Conservation (phyloP, 2,797 vertebrate species). For the Tapera naevia region DNA sequence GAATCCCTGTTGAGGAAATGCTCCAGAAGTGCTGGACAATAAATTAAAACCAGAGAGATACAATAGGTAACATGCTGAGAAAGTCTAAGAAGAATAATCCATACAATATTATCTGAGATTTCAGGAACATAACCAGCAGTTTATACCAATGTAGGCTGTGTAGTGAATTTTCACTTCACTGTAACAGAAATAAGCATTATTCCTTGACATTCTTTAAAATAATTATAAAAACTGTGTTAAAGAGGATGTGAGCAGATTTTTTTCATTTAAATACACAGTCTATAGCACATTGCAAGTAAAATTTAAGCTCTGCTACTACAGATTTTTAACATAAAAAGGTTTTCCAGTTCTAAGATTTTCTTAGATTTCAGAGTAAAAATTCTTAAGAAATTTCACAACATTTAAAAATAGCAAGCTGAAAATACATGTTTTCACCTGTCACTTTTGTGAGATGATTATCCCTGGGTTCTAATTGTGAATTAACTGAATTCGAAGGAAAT, state of each 20-base stretch:
- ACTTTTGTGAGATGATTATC: neutral
- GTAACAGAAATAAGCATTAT: neutral
- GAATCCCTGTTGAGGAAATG: conserved; percentile 39
- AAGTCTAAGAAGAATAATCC: conserved; percentile 42
- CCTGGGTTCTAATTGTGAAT: neutral
- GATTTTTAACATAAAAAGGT: neutral
- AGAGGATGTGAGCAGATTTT: neutral
- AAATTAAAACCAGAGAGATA: conserved; percentile 60
- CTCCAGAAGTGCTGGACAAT: conserved; percentile 12
- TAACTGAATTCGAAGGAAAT: neutral
- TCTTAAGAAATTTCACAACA: neutral
- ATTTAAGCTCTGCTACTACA: neutral
- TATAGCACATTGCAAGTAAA: neutral
- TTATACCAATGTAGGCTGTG: neutral
- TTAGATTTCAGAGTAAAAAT: neutral
- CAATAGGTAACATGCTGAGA: conserved; percentile 10
- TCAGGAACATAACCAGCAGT: neutral
- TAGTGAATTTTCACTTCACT: neutral
- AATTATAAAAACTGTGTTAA: neutral
- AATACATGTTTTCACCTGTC: neutral
- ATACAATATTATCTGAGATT: neutral
- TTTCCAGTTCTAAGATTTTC: neutral
- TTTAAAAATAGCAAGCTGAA: neutral
- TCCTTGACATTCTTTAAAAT: neutral
- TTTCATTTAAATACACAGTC: neutral